Base-by-base conservation (phyloP, 2,888 invertebrate species). In the Andrena bicolor region DNA sequence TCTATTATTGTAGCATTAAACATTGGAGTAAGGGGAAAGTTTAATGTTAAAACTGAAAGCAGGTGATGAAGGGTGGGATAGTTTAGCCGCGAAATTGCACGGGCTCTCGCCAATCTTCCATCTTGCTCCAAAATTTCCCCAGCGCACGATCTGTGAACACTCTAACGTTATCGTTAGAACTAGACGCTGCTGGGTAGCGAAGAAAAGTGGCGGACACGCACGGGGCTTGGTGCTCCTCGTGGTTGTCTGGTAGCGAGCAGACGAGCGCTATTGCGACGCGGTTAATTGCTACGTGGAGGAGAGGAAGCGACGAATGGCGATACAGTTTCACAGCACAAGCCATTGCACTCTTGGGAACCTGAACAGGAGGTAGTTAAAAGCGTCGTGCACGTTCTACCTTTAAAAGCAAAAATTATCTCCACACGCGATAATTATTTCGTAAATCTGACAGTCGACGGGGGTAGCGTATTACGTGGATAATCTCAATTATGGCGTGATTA, bases 251-350 rank as follows among this genome's bases (percentile, higher is more conserved):
- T 63, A 79, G 66, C 70, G 70, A 26, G 63, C 63, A 75, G 85
- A 63, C 69, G 82, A 80, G 79, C 70, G 74, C 83, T 81, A 85
- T 77, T 77, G 88, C 85, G 75, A 79, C 80, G 83, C 81, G 88
- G 83, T 90, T 89, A 89, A 89, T 89, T 89, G 88, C 83, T 76
- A 78, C 80, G 73, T 79, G 66, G 75, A 75, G 75, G 79, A 79
- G 80, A 75, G 83, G 71, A 81, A 66, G 72, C 74, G 76, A 74
- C 85, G 82, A 82, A 87, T 80, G 75, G 79, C 76, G 82, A 71
- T 76, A 81, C 74, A 80, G 76, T 69, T 74, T 70, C 73, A 49
- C 72, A 64, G 70, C 72, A 75, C 82, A 79, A 80, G 63, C 72
- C 61, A 72, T 63, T 72, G 74, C 61, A 65, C 72, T 73, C 73